These are phyloP conservation scores for Echeneis naucrates DNA, from an alignment of 2,797 vertebrate genomes.

Conservation along the genomic window DNA sequence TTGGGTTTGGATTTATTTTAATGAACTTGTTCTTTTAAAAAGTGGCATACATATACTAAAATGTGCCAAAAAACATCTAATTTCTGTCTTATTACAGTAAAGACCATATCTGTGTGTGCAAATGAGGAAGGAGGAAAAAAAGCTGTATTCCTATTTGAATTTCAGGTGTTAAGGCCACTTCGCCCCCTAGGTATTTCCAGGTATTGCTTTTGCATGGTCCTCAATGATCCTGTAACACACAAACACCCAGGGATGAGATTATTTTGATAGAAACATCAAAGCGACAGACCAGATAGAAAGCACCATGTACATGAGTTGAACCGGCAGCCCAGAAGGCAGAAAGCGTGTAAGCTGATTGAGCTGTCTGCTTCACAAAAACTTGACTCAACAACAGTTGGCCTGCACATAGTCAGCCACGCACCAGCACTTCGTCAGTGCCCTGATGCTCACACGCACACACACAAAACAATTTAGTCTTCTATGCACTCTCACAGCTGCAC, in stretches of 20 bases:
- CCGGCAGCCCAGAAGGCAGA: constrained; percentile 51
- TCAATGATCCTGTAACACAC: constrained; percentile 54
- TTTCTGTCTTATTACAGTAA: constrained; percentile 18
- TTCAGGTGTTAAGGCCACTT: constrained; percentile 41
- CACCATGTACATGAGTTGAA: constrained; percentile 52
- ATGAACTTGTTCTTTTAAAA: not conserved
- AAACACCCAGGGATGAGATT: constrained; percentile 56
- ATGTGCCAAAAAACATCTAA: constrained; percentile 19
- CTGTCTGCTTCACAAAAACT: constrained; percentile 53
- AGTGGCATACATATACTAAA: constrained; percentile 17
- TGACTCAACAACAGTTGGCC: constrained; percentile 46
- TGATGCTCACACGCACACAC: not conserved
- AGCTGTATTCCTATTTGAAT: constrained; percentile 41
- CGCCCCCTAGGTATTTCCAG: constrained; percentile 51
- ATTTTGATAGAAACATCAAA: constrained; percentile 77
- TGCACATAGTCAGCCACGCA: constrained; percentile 30
- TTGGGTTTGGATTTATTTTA: not conserved
- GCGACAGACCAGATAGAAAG: constrained; percentile 69
- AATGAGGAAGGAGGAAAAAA: constrained; percentile 12
- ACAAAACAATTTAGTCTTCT: not conserved
- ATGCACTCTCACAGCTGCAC: not conserved
- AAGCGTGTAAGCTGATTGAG: constrained; percentile 65
- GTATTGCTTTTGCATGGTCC: constrained; percentile 53
- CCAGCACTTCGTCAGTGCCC: constrained; percentile 23
- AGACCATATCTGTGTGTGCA: constrained; percentile 26